These are phyloP conservation scores for Liasis olivaceus DNA, from an alignment of 2,797 vertebrate species.

Conservation along the genomic window DNA sequence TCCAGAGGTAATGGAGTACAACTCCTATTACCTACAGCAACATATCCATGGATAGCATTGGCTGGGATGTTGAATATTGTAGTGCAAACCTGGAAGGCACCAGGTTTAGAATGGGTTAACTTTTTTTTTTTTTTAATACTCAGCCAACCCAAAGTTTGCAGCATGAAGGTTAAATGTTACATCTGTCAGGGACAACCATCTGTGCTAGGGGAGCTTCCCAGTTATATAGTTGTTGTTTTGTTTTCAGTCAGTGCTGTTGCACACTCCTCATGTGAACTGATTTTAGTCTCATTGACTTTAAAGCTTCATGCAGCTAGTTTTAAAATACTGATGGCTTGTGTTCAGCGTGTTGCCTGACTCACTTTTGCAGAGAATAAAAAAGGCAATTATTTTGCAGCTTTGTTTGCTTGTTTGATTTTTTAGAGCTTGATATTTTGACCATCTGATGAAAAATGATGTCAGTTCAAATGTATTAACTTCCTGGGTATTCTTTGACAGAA, in stretches of 20 bases:
- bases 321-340: background rate
- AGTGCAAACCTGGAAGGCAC: background rate
- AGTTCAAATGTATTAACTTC: background rate
- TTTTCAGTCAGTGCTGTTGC: background rate
- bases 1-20: background rate
- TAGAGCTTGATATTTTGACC: constrained; percentile 7
- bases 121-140: constrained; percentile 4
- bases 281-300: background rate
- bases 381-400: background rate
- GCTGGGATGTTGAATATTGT: background rate
- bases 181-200: background rate
- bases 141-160: background rate
- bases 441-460: background rate
- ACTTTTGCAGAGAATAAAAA: background rate
- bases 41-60: background rate
- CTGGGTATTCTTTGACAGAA: background rate
- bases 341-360: background rate
- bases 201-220: constrained; percentile 19
- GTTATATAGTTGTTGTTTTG: constrained; percentile 5
- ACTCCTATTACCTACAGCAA: background rate
- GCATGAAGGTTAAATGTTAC: constrained; percentile 26
- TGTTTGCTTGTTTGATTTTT: background rate
- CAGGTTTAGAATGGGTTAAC: background rate
- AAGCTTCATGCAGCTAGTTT: constrained; percentile 2
- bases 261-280: background rate